A percentile compares a stretch with the other conserved stretches of the same genome.
phyloP scores from a whole-genome alignment of 2,113 vertebrate genomes.

The Pseudopodoces humilis region DNA sequence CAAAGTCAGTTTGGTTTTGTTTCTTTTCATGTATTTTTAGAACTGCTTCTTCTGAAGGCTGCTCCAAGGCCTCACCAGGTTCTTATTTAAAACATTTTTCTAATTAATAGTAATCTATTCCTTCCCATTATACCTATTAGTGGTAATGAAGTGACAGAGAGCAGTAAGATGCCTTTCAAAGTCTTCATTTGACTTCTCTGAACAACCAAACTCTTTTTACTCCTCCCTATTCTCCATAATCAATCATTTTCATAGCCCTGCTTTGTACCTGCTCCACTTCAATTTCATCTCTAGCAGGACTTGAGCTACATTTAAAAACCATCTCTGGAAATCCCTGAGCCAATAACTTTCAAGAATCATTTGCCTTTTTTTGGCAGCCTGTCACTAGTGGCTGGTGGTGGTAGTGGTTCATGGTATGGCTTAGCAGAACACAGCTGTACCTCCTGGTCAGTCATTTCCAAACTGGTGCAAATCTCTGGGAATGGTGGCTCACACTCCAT shows the following conservation, averaged over 20 bases:
- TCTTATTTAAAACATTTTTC: background rate
- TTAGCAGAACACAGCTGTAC: background rate
- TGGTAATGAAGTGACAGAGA: background rate
- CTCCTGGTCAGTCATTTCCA: background rate
- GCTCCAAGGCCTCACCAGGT: background rate
- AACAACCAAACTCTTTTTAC: background rate
- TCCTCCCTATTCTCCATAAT: background rate
- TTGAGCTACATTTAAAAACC: background rate
- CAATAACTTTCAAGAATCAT: background rate
- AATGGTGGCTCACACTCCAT: background rate
- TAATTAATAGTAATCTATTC: background rate
- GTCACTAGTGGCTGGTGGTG: background rate
- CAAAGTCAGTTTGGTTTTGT: background rate
- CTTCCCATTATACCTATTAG: background rate
- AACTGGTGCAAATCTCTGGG: background rate
- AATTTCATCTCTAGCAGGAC: background rate
- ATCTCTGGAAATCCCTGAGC: background rate
- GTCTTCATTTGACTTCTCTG: background rate
- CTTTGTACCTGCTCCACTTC: background rate
- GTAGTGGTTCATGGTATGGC: background rate
- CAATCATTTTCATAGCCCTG: background rate
- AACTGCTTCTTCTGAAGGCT: background rate
- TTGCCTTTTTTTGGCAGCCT: background rate
- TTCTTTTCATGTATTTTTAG: background rate
- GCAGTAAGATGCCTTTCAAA: background rate